Conservation (phyloP, 2,888 invertebrate genomes). For the Melanostoma scalare region DNA sequence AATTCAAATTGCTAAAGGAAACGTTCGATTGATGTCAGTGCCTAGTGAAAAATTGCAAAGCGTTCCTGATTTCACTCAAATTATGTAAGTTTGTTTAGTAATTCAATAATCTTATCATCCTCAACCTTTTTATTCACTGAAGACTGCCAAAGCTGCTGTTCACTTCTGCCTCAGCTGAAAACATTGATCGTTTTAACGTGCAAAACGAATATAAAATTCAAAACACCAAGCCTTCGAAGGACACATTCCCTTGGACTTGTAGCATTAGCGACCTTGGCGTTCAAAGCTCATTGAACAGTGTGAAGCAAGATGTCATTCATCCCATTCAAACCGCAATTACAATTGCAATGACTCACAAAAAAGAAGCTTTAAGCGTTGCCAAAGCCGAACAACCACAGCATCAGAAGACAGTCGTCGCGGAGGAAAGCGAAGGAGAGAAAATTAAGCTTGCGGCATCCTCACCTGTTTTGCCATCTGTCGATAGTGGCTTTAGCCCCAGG, state of each 20-base stretch:
- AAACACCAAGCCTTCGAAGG: constrained; percentile 34
- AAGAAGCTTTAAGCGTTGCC: constrained; percentile 16
- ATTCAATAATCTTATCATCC: not conserved
- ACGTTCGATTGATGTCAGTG: constrained; percentile 59
- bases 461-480: not conserved
- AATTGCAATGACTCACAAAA: constrained; percentile 77
- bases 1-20: constrained; percentile 75
- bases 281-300: constrained; percentile 60
- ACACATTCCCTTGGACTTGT: constrained; percentile 78
- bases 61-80: constrained; percentile 45
- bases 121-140: not conserved
- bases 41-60: constrained; percentile 73
- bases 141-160: constrained; percentile 76
- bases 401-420: constrained; percentile 10
- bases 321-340: constrained; percentile 79
- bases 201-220: constrained; percentile 68
- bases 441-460: constrained; percentile 2
- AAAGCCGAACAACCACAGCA: constrained; percentile 34
- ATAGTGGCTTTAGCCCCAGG: constrained; percentile 1
- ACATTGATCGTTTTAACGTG: constrained; percentile 77
- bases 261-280: constrained; percentile 76
- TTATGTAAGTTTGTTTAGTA: constrained; percentile 30
- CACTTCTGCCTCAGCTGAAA: constrained; percentile 76
- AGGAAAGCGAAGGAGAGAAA: constrained; percentile 37
- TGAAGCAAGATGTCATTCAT: constrained; percentile 78